phyloP scores from a whole-genome alignment of 2,113 vertebrate genomes.

The Piprites chloris region DNA sequence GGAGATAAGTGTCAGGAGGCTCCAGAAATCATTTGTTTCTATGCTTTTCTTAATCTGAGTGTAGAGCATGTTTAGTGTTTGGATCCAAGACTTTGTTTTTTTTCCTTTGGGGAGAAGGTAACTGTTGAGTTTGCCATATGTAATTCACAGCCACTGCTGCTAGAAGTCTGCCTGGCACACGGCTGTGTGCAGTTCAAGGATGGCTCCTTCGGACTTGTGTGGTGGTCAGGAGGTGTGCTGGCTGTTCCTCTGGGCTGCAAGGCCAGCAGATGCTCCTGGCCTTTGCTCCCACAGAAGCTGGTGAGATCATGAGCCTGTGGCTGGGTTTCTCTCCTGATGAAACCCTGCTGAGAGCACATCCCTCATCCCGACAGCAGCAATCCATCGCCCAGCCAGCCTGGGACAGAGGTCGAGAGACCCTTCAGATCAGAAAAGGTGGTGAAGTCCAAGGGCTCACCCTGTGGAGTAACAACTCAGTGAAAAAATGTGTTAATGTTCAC shows the following conservation, averaged over 20 bases:
- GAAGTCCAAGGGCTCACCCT: background rate
- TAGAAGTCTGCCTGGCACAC: background rate
- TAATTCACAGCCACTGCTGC: background rate
- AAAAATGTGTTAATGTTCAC: background rate
- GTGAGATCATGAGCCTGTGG: background rate
- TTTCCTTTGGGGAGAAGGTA: background rate
- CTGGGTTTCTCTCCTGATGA: background rate
- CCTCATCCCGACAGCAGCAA: background rate
- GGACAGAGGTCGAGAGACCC: background rate
- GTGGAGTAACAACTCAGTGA: background rate
- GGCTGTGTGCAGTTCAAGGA: background rate
- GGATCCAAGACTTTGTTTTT: background rate
- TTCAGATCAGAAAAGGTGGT: background rate
- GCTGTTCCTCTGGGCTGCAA: background rate
- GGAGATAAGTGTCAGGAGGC: background rate
- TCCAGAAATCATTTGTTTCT: background rate
- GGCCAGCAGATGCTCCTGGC: background rate
- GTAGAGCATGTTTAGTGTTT: background rate
- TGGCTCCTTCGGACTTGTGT: background rate
- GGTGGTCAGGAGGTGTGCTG: background rate
- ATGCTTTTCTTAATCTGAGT: background rate
- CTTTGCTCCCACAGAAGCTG: background rate
- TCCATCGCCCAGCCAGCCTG: accelerated
- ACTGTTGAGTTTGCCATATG: background rate
- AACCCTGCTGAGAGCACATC: background rate